Conservation (phyloP, 2,888 invertebrate species). For the Drosophila tanythrix region DNA sequence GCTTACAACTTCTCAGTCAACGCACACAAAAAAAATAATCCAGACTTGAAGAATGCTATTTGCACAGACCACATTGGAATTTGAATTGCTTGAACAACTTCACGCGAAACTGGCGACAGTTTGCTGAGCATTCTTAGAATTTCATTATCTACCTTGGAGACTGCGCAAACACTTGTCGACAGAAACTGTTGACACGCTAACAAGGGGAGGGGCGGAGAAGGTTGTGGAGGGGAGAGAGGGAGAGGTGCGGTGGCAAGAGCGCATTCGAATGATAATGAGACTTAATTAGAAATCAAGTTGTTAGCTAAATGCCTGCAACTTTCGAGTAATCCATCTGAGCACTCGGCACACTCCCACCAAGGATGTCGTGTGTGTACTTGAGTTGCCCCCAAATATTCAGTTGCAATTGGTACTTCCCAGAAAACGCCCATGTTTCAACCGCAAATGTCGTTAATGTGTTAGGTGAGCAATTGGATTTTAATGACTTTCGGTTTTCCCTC, state of each 20-base stretch:
- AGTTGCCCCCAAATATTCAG: neutral
- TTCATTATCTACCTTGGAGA: constrained; percentile 31
- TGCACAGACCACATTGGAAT: constrained; percentile 18
- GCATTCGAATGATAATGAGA: constrained; percentile 44
- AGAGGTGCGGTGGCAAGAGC: neutral
- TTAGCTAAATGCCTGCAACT: constrained; percentile 49
- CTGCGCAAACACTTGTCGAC: constrained; percentile 36
- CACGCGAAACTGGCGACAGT: constrained; percentile 35
- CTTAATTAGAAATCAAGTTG: constrained; percentile 70
- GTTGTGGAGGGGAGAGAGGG: neutral
- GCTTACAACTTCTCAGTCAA: neutral
- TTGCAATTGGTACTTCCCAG: constrained; percentile 17
- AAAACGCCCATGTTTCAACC: neutral
- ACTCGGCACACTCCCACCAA: neutral
- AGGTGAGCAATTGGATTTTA: constrained; percentile 65
- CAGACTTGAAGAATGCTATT: constrained; percentile 1
- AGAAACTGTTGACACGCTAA: constrained; percentile 34
- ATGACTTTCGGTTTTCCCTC: constrained; percentile 6
- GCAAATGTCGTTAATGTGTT: constrained; percentile 40
- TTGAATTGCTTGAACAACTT: constrained; percentile 31
- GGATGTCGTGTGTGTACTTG: neutral
- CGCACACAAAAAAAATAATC: neutral
- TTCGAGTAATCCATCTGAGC: neutral
- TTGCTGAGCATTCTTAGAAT: constrained; percentile 33
- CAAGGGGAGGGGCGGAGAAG: accelerated